Conservation (phyloP, 2,113 vertebrate genomes). For the Ploceus nigricollis region DNA sequence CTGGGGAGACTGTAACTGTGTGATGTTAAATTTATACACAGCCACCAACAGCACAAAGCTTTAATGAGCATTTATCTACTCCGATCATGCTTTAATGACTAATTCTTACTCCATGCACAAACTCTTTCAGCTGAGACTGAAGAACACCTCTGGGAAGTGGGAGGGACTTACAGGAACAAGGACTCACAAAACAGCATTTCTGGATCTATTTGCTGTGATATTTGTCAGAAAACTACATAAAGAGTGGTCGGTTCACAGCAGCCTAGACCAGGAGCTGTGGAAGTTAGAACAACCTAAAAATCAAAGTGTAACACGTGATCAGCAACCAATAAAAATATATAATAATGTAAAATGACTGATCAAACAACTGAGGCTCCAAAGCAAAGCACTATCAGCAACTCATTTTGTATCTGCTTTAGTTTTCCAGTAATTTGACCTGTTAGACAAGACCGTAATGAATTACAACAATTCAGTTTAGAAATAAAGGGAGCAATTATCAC, state of each 20-base stretch:
- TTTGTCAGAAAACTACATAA: neutral
- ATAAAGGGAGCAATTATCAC: constrained; percentile 37
- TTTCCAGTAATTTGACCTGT: neutral
- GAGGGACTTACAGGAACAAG: neutral
- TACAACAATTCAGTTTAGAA: neutral
- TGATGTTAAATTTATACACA: neutral
- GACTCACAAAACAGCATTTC: neutral
- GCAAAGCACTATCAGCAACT: neutral
- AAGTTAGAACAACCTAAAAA: neutral
- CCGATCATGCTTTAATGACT: neutral
- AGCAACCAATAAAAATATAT: neutral
- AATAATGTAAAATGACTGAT: neutral
- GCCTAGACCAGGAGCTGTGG: neutral
- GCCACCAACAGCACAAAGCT: neutral
- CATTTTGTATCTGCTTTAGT: neutral
- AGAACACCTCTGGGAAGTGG: neutral
- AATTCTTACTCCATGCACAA: neutral
- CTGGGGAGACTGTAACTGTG: neutral
- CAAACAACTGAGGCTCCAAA: neutral
- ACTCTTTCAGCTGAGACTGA: neutral
- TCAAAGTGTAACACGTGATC: neutral
- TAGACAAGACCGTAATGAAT: constrained; percentile 1
- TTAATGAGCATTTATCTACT: neutral
- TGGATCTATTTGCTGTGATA: neutral
- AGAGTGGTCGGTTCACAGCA: neutral